Percentiles rank a stretch among this genome's conserved stretches.
These are phyloP conservation scores for Aporophyla lueneburgensis DNA, from an alignment of 2,888 invertebrate species.

Conservation along the genomic window DNA sequence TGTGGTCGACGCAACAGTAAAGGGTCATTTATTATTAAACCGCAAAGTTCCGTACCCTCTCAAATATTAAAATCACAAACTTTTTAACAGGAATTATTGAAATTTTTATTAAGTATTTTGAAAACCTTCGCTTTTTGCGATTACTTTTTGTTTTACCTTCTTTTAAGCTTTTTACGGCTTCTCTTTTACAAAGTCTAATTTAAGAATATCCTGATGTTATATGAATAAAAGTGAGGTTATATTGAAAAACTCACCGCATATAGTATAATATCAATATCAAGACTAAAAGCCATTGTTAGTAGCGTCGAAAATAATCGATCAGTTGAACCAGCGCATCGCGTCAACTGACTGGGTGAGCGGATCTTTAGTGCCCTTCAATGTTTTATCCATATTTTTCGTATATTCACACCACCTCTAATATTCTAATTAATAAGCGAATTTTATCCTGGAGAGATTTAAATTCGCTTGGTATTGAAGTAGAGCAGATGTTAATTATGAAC, in stretches of 20 bases:
- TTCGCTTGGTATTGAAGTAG: neutral
- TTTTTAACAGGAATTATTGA: constrained; percentile 38
- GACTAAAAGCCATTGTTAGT: constrained; percentile 17
- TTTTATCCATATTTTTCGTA: constrained; percentile 48
- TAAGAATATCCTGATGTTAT: too few relatives aligned
- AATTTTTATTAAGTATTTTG: constrained; percentile 36
- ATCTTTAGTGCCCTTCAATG: constrained; percentile 54
- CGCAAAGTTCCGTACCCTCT: constrained; percentile 30
- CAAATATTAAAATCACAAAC: constrained; percentile 43
- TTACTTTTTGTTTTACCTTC: constrained; percentile 8
- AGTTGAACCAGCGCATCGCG: constrained; percentile 44
- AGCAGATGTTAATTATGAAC: constrained; percentile 36
- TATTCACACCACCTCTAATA: constrained; percentile 29
- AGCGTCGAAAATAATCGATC: constrained; percentile 58
- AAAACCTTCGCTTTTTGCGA: constrained; percentile 10
- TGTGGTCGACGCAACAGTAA: constrained; percentile 37
- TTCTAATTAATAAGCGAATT: constrained; percentile 50
- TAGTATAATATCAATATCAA: constrained; percentile 28
- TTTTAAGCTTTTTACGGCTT: constrained; percentile 10
- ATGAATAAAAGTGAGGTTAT: neutral
- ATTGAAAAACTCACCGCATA: neutral
- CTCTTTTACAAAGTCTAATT: too few relatives aligned
- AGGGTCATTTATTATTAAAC: constrained; percentile 50
- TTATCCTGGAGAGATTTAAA: neutral
- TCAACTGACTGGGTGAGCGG: constrained; percentile 38